phyloP scores from a whole-genome alignment of 1,140 invertebrate species.

The Drosophila pseudoobscura region DNA sequence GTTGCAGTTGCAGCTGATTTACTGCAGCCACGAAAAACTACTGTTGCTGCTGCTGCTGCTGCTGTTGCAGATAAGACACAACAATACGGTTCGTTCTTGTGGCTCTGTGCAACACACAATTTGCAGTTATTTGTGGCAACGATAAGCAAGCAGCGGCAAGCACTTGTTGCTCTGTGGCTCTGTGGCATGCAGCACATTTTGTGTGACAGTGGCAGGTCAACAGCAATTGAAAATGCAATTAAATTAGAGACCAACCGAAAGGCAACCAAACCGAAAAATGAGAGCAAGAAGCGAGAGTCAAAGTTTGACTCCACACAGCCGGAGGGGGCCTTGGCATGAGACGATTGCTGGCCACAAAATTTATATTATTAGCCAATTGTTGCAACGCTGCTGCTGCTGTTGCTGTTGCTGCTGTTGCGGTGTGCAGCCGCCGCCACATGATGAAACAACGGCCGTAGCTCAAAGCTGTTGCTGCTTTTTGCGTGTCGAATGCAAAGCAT shows the following conservation, averaged over 20 bases:
- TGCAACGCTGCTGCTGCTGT: conserved; percentile 55
- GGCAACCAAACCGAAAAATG: conserved; percentile 34
- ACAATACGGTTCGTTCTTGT: conserved; percentile 65
- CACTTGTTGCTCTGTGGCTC: conserved; percentile 45
- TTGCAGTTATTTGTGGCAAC: conserved; percentile 75
- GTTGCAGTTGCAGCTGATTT: conserved; percentile 59
- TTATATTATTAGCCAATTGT: conserved; percentile 80
- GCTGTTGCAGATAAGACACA: conserved; percentile 29
- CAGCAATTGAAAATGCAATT: conserved; percentile 72
- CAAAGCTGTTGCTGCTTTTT: conserved; percentile 51
- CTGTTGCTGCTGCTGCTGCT: conserved; percentile 34
- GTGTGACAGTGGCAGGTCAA: conserved; percentile 53
- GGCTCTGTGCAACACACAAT: conserved; percentile 53
- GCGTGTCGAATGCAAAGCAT: conserved; percentile 76
- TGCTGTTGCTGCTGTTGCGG: conserved; percentile 34
- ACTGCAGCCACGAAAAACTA: conserved; percentile 41
- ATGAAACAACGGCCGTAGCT: too few relatives aligned
- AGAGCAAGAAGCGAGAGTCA: conserved; percentile 31
- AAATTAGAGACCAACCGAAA: conserved; percentile 48
- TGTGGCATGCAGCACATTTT: conserved; percentile 62
- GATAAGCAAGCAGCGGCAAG: conserved; percentile 44
- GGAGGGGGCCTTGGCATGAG: conserved; percentile 44
- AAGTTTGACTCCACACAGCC: conserved; percentile 38
- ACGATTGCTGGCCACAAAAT: conserved; percentile 64
- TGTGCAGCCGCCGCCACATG: conserved; percentile 30